Evolutionary conservation across 2,888 invertebrate species (phyloP).

Genomic region (Trichogramma dendrolimi): DNA sequence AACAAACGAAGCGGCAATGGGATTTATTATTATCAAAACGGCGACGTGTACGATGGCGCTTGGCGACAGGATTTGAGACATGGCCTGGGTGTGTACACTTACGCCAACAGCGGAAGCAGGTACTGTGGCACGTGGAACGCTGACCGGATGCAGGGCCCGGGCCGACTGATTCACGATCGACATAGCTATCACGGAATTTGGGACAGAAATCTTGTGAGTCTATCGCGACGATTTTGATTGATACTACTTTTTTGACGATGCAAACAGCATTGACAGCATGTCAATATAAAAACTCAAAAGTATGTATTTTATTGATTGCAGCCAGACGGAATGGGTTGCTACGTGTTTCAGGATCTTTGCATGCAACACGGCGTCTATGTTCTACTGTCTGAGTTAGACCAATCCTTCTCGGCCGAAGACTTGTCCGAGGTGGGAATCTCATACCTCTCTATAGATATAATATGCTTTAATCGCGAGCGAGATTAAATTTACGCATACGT

Average conservation of each 20-base stretch:
- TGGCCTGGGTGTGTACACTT: constrained; percentile 74
- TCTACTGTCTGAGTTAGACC: constrained; percentile 58
- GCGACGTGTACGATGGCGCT: constrained; percentile 75
- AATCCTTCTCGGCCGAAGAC: constrained; percentile 52
- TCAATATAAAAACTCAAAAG: neutral
- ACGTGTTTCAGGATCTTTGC: constrained; percentile 70
- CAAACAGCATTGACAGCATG: neutral
- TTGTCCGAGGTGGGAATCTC: neutral
- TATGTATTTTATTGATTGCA: constrained; percentile 27
- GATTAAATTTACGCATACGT: too few species aligned
- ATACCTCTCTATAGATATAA: too few species aligned
- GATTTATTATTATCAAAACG: constrained; percentile 69
- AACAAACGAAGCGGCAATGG: constrained; percentile 72
- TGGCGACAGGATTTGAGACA: constrained; percentile 73
- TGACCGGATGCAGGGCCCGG: constrained; percentile 71
- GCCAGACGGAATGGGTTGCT: constrained; percentile 71
- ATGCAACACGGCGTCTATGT: constrained; percentile 72
- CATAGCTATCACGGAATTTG: constrained; percentile 71
- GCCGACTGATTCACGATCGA: constrained; percentile 66
- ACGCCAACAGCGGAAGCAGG: constrained; percentile 58
- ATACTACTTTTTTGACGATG: neutral
- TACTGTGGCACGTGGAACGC: constrained; percentile 73
- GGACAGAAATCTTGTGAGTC: constrained; percentile 57
- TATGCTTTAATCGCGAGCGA: too few species aligned
- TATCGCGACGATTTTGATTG: neutral